These are phyloP conservation scores for Heliothis subflexa DNA, from an alignment of 1,140 invertebrate genomes.

Conservation along the genomic window DNA sequence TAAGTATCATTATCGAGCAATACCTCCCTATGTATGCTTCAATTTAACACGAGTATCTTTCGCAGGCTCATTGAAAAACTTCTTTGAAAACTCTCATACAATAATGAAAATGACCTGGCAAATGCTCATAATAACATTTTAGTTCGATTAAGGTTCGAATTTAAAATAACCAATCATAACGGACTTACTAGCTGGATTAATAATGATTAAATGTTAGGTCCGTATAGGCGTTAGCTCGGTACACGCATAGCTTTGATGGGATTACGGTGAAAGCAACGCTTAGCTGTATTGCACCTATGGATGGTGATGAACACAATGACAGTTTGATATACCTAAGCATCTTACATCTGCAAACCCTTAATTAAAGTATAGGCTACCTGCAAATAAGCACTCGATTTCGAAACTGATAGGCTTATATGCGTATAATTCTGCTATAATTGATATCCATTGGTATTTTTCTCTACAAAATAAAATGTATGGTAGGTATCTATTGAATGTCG, in stretches of 20 bases:
- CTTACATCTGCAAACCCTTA: conserved; percentile 3
- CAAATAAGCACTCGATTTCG: no score
- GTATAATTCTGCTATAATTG: no score
- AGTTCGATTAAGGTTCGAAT: conserved; percentile 29
- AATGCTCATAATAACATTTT: no score
- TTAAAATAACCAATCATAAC: conserved; percentile 12
- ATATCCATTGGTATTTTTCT: no score
- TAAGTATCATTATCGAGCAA: background rate
- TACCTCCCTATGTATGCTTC: no score
- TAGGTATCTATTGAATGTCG: no score
- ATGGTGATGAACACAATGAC: background rate
- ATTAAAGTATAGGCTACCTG: background rate
- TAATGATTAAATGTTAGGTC: background rate
- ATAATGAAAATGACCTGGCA: background rate
- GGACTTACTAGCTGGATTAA: background rate
- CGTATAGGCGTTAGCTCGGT: background rate
- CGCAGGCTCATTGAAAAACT: no score
- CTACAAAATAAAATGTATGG: no score
- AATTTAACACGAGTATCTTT: no score
- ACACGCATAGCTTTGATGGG: background rate
- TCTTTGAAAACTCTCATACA: no score
- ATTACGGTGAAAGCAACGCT: background rate
- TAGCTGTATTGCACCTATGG: background rate
- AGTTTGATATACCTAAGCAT: background rate
- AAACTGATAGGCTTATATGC: no score